A percentile compares a stretch with the other conserved stretches of the same genome.
Evolutionary conservation across 64 coral and sea anemone genomes (phyloP).

Genomic region (Porites lutea): DNA sequence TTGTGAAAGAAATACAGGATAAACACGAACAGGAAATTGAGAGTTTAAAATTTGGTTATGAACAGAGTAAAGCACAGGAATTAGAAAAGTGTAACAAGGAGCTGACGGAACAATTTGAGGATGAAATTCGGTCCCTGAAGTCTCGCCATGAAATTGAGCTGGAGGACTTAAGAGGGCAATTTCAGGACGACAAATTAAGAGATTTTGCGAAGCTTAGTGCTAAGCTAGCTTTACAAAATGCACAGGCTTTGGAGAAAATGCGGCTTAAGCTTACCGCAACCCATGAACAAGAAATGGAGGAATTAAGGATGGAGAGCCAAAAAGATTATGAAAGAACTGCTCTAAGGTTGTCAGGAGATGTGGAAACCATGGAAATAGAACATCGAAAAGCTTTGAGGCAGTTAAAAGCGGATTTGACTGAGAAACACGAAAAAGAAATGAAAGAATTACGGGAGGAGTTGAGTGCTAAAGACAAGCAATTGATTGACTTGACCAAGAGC

Average conservation of each 20-base stretch:
- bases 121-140: conserved; percentile 67
- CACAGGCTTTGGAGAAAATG: conserved; percentile 80
- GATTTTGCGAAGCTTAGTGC: conserved; percentile 82
- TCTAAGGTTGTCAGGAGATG: conserved; percentile 72
- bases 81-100: conserved; percentile 53
- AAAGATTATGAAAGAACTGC: conserved; percentile 89
- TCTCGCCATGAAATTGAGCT: conserved; percentile 83
- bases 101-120: conserved; percentile 62
- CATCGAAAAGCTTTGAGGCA: conserved; percentile 67
- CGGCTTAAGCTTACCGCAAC: conserved; percentile 56
- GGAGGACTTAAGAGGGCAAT: conserved; percentile 71
- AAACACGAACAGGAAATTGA: conserved; percentile 88
- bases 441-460: conserved; percentile 63
- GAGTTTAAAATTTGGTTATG: conserved; percentile 68
- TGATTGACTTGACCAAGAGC: conserved; percentile 44
- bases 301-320: conserved; percentile 88
- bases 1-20: conserved; percentile 73
- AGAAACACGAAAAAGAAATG: conserved; percentile 76
- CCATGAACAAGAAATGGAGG: conserved; percentile 91
- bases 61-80: conserved; percentile 59
- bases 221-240: conserved; percentile 85
- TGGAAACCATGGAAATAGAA: conserved; percentile 82
- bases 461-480: conserved; percentile 46
- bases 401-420: conserved; percentile 73
- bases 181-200: conserved; percentile 78